Conservation (phyloP, 2,888 invertebrate species). For the Nomada flava region DNA sequence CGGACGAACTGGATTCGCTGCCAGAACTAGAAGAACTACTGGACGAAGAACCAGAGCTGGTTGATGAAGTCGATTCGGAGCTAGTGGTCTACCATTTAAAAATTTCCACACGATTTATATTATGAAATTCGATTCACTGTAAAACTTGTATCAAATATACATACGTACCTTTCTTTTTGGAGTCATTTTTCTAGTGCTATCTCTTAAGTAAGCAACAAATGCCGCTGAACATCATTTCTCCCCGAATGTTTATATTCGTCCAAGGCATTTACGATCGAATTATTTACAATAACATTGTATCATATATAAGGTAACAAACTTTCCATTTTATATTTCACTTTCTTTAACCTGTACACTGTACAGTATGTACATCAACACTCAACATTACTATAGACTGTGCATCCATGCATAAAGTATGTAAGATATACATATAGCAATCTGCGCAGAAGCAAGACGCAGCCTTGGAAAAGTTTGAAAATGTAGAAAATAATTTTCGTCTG, state of each 20-base stretch:
- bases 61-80: conserved; percentile 82
- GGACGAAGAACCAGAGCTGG: conserved; percentile 81
- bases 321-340: conserved; percentile 11
- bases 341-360: too few relatives aligned
- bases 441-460: background rate
- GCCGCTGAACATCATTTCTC: conserved; percentile 54
- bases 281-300: conserved; percentile 14
- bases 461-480: conserved; percentile 1
- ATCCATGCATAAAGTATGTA: too few relatives aligned
- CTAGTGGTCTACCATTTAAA: conserved; percentile 78
- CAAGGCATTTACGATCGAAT: conserved; percentile 15
- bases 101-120: background rate
- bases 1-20: conserved; percentile 82
- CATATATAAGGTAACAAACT: conserved; percentile 3
- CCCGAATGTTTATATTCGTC: conserved; percentile 5
- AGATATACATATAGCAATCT: background rate
- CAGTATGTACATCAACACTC: too few relatives aligned
- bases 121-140: conserved; percentile 18
- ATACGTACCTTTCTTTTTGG: conserved; percentile 81
- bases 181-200: conserved; percentile 75
- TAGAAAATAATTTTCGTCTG: background rate
- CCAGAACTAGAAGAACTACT: conserved; percentile 82
- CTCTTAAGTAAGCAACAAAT: conserved; percentile 30
- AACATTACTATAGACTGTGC: background rate
- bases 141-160: conserved; percentile 56